A percentile compares a stretch with the other conserved stretches of the same genome.
Conservation (phyloP, 2,797 vertebrate genomes). For the Lerista edwardsae region DNA sequence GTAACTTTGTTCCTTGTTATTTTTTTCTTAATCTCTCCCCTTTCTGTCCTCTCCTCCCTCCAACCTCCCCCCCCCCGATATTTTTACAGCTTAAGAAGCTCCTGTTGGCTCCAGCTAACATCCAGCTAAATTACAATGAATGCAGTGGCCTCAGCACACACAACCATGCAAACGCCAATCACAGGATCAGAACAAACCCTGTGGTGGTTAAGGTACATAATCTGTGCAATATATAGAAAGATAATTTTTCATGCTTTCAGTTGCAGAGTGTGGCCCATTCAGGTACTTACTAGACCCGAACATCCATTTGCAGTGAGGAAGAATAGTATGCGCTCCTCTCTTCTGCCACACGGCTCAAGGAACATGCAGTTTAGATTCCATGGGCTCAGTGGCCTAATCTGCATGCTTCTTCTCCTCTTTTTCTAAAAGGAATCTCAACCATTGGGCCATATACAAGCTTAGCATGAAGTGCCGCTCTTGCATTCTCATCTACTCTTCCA, state of each 20-base stretch:
- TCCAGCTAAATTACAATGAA: slow-evolving; percentile 99
- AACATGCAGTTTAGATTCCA: too few relatives aligned
- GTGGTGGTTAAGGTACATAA: slow-evolving; percentile 93
- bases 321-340: background rate
- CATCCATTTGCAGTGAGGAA: background rate
- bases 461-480: background rate
- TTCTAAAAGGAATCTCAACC: background rate
- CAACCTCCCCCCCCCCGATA: slow-evolving; percentile 53
- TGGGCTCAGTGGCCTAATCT: background rate
- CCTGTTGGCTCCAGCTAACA: slow-evolving; percentile 97
- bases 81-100: slow-evolving; percentile 96
- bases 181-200: slow-evolving; percentile 97
- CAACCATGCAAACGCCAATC: slow-evolving; percentile 95
- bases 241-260: slow-evolving; percentile 16
- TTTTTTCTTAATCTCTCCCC: background rate
- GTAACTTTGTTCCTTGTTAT: slow-evolving; percentile 45
- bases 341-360: background rate
- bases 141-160: slow-evolving; percentile 96
- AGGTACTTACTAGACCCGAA: too few relatives aligned
- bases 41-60: slow-evolving; percentile 41
- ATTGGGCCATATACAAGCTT: background rate
- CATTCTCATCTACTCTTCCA: background rate
- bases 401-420: rapidly evolving
- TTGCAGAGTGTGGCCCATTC: background rate
- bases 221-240: slow-evolving; percentile 55